Percentiles rank a stretch among this genome's conserved stretches.
Evolutionary conservation across 2,797 vertebrate genomes (phyloP).

Genomic region (Neosilurus hyrtlii): DNA sequence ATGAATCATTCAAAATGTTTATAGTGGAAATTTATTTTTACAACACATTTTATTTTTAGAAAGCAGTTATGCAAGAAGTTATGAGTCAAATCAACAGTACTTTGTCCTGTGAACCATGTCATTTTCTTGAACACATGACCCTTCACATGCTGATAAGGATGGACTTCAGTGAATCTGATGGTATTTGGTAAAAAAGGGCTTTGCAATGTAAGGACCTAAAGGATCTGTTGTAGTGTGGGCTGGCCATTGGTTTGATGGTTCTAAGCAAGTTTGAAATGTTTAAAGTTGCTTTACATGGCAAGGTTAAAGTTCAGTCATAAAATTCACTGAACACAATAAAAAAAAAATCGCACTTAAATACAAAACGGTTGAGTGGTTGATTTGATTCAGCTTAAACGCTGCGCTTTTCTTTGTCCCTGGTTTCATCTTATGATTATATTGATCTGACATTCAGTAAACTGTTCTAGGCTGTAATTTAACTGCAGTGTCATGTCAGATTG

Average conservation of each 20-base stretch:
- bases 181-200: background rate
- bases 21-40: constrained; percentile 73
- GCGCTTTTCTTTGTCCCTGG: constrained; percentile 38
- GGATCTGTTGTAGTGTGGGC: constrained; percentile 50
- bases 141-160: constrained; percentile 12
- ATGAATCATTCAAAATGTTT: constrained; percentile 65
- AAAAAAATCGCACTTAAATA: constrained; percentile 74
- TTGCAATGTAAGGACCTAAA: constrained; percentile 54
- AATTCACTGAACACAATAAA: constrained; percentile 5
- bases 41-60: constrained; percentile 60
- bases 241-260: constrained; percentile 48
- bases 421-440: constrained; percentile 51
- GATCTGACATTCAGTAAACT: constrained; percentile 47
- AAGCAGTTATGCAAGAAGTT: constrained; percentile 41
- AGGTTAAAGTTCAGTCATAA: constrained; percentile 49
- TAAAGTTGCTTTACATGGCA: constrained; percentile 58
- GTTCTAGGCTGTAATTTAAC: constrained; percentile 45
- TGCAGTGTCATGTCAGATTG: constrained; percentile 30
- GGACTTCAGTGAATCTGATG: constrained; percentile 19
- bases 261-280: constrained; percentile 50
- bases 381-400: constrained; percentile 32
- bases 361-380: constrained; percentile 50
- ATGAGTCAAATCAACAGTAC: constrained; percentile 8
- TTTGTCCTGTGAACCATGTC: background rate
- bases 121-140: background rate